phyloP scores from a whole-genome alignment of 2,113 vertebrate species.

The Megaptera novaeangliae region DNA sequence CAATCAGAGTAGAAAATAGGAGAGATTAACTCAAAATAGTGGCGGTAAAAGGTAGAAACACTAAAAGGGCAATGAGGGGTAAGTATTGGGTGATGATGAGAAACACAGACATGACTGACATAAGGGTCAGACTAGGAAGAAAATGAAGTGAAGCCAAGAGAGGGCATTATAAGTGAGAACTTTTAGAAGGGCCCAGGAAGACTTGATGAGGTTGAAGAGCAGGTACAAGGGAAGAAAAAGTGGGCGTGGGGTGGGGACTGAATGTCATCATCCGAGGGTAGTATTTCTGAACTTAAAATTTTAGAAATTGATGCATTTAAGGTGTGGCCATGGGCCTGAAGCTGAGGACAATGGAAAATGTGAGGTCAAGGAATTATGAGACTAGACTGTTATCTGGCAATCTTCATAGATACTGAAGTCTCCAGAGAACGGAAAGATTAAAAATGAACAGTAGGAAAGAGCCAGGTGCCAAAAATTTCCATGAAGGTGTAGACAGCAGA shows the following conservation, averaged over 20 bases:
- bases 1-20: not conserved
- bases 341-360: not conserved
- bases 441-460: not conserved
- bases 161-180: not conserved
- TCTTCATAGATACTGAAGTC: not conserved
- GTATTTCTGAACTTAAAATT: not conserved
- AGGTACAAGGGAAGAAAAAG: not conserved
- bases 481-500: not conserved
- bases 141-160: not conserved
- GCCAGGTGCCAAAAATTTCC: not conserved
- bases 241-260: fast-evolving
- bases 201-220: not conserved
- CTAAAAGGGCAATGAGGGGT: not conserved
- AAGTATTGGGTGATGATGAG: not conserved
- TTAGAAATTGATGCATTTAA: not conserved
- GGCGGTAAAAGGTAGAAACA: not conserved
- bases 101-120: not conserved
- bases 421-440: slow-evolving; percentile 4
- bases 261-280: not conserved
- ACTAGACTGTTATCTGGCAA: not conserved
- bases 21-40: not conserved
- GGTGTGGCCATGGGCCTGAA: not conserved
- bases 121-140: not conserved
- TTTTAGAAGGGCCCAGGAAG: not conserved
- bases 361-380: not conserved